These are phyloP conservation scores for Rachycentron canadum DNA, from an alignment of 2,797 vertebrate species.

Conservation along the genomic window DNA sequence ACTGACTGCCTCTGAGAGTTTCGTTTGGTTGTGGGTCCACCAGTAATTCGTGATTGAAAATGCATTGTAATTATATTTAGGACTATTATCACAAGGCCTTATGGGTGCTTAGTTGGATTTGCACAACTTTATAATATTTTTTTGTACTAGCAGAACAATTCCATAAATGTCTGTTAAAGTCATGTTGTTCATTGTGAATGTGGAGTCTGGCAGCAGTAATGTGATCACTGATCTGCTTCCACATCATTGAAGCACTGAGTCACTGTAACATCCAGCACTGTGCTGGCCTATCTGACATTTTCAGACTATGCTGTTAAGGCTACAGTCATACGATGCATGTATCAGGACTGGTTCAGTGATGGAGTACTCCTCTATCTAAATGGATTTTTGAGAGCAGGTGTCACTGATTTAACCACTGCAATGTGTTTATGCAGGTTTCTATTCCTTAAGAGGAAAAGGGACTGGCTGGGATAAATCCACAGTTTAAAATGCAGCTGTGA, in stretches of 20 bases:
- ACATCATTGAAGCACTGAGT: conserved; percentile 33
- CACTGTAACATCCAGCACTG: conserved; percentile 11
- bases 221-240: conserved; percentile 21
- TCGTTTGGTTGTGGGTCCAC: neutral
- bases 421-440: conserved; percentile 8
- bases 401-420: neutral
- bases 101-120: neutral
- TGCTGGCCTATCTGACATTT: conserved; percentile 22
- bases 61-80: neutral
- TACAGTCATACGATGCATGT: neutral
- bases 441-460: conserved; percentile 11
- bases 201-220: conserved; percentile 12
- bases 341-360: conserved; percentile 10
- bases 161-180: neutral
- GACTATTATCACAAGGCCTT: neutral
- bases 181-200: neutral
- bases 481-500: conserved; percentile 29
- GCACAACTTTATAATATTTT: neutral
- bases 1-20: conserved; percentile 2
- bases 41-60: neutral
- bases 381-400: neutral
- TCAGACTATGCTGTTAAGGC: neutral
- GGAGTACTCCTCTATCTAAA: conserved; percentile 9
- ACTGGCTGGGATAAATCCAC: conserved; percentile 8
- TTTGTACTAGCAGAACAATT: neutral